Base-by-base conservation (phyloP, 2,888 invertebrate genomes). In the Dicyrtomina minuta region DNA sequence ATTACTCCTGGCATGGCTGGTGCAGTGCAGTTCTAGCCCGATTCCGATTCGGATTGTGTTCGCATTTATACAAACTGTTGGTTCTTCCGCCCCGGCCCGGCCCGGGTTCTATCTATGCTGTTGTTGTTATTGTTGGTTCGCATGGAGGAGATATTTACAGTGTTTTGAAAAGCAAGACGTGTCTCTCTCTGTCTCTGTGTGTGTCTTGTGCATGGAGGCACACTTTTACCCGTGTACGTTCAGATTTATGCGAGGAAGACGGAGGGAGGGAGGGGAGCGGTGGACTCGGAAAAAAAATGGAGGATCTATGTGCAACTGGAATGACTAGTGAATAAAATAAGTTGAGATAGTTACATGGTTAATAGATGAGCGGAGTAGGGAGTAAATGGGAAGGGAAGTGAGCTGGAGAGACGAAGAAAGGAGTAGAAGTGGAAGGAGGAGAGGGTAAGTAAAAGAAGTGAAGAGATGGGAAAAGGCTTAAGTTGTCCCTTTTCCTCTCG, bases 301-400 rank as follows among this genome's bases (percentile, higher is more conserved):
- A 55, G 24, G 24, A 55, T 55, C 55, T 55, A 55, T 55, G 55
- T 55, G 55, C 55, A 61, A 17, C 22, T 53, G 43, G 53, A 65
- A 65, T 65, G 53, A 65, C 53, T 51, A 65, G 65, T 41, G 55
- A 65, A 65, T 67, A 67, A 67, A 58, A 59, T 67, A 67, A 65
- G 70, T 75, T 70, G 74, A 78, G 60, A 61, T 46, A 41, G 61
- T 56, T 49, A 55, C 27, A 61, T 53, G 26, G 58, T 51, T 65
- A 65, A 53, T 65, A 65, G 65, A 65, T 27, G 56, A 65, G 64
- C 22, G 70, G 60, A 26, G 62, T 58, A 12, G 44, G 49, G 65
- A 58, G 33, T 46, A 59, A 55, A 43, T 46, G 70, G 51, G 39
- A 60, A 27, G 60, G 70, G n/a, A n/a, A n/a, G n/a, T n/a, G n/a